Percentiles rank a stretch among this genome's conserved stretches.
Conservation (phyloP, 2,113 vertebrate genomes). For the Syrrhaptes paradoxus region DNA sequence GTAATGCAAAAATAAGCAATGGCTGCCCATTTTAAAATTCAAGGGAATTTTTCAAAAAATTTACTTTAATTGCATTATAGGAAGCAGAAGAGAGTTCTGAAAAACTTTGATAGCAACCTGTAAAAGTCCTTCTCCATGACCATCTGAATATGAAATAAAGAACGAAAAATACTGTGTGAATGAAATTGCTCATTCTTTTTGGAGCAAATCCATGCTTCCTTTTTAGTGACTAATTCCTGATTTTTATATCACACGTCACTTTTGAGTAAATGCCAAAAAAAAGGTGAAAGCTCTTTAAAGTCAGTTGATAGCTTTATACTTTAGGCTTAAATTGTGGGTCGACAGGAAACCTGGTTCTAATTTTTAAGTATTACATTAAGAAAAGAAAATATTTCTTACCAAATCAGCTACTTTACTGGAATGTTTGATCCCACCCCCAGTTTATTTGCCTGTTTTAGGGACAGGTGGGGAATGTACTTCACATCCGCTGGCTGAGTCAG, state of each 20-base stretch:
- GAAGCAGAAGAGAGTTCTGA: neutral
- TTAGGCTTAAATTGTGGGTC: neutral
- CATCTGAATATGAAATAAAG: neutral
- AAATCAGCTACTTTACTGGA: neutral
- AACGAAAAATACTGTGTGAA: neutral
- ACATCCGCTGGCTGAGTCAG: rapidly evolving
- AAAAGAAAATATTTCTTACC: neutral
- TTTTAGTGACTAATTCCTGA: constrained; percentile 35
- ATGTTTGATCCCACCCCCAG: neutral
- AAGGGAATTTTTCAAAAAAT: neutral
- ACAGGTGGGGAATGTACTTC: neutral
- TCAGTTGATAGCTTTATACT: constrained; percentile 14
- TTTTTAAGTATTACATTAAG: constrained; percentile 11
- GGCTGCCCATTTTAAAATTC: neutral
- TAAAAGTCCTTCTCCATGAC: neutral
- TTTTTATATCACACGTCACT: constrained; percentile 35
- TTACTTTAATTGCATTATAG: neutral
- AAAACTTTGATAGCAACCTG: neutral
- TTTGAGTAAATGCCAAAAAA: constrained; percentile 45
- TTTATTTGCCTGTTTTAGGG: neutral
- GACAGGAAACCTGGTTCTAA: constrained; percentile 6
- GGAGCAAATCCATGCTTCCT: constrained; percentile 38
- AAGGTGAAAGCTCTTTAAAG: constrained; percentile 23
- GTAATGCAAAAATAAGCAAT: neutral
- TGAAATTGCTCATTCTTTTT: constrained; percentile 20